A percentile compares a stretch with the other conserved stretches of the same genome.
Evolutionary conservation across 2,888 invertebrate species (phyloP).

Genomic region (Caenorhabditis auriculariae): DNA sequence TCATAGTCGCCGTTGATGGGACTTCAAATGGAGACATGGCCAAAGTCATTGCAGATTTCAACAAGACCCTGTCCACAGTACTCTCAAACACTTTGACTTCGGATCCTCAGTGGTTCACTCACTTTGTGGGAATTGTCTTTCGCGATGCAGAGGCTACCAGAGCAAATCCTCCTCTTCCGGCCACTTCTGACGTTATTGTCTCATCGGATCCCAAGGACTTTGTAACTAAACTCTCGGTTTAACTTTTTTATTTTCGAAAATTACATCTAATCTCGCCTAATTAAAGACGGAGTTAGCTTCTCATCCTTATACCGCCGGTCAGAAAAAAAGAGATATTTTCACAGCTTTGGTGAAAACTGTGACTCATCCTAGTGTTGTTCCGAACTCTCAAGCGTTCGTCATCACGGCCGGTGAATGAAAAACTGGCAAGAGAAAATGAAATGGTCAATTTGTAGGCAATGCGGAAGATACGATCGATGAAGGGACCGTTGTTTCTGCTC

Average conservation of each 20-base stretch:
- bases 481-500: constrained; percentile 19
- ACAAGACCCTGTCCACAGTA: constrained; percentile 15
- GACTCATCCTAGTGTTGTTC: constrained; percentile 6
- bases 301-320: constrained; percentile 20
- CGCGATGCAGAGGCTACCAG: constrained; percentile 18
- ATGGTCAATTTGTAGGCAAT: constrained; percentile 11
- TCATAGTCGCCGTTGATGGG: constrained; percentile 43
- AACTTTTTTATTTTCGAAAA: background rate
- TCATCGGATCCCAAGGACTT: constrained; percentile 15
- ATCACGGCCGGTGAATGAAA: constrained; percentile 12
- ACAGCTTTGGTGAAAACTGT: constrained; percentile 18
- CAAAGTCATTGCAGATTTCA: constrained; percentile 21
- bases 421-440: background rate
- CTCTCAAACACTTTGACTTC: constrained; percentile 2
- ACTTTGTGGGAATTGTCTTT: constrained; percentile 42
- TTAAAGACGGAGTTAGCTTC: constrained; percentile 6
- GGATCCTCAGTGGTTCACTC: constrained; percentile 36
- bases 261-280: background rate
- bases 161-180: constrained; percentile 10
- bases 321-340: constrained; percentile 28
- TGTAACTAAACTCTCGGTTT: constrained; percentile 5
- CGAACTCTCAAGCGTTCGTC: constrained; percentile 23
- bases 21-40: constrained; percentile 30
- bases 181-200: constrained; percentile 13
- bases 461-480: constrained; percentile 22